Base-by-base conservation (phyloP, 1,140 invertebrate genomes). In the Delia radicum region DNA sequence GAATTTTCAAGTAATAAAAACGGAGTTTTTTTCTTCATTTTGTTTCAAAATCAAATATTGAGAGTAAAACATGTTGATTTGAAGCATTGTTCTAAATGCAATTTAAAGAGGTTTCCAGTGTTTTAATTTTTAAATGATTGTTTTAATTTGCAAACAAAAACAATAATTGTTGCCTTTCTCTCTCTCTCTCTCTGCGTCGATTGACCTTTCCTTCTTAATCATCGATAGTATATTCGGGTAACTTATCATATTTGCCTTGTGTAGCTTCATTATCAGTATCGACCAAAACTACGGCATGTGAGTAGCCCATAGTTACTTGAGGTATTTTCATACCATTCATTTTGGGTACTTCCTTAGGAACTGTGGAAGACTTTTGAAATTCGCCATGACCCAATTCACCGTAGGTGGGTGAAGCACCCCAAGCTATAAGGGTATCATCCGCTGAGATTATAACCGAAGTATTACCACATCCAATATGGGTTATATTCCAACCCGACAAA, bases 311-410 rank as follows among this genome's bases (percentile, higher is more conserved):
- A 8, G 93, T 87, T 15, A 97, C 90, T 63, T 92, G 90, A 76
- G 93, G 91, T 62, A 97, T 90, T 85, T 95, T 93, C 28, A 95
- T 87, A 48, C 93, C 93, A 65, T 94, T 93, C 80, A 97, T 87
- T 31, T 92, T 91, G 77, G 92, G 94, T 15, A 96, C 94, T 88
- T 97, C 96, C 86, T 95, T 93, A n/a, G 96, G 95, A 37, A 90
- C 90, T 3, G 95, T 94, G 15, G 94, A 94, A 0, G 95, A 96
- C 82, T 95, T 96, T 81, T 93, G 92, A 82, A 93, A 91, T 79
- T 97, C 95, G 12, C 96, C 96, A 78, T 95, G 92, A 77, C 95
- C 95, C 88, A 97, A 87, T 90, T 97, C 96, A 5, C 96, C 96
- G 83, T 93, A 98, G 3, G 95, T 96, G 0, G 96, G 96, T 76